phyloP scores from a whole-genome alignment of 2,113 vertebrate genomes.

The Ptilonorhynchus violaceus region DNA sequence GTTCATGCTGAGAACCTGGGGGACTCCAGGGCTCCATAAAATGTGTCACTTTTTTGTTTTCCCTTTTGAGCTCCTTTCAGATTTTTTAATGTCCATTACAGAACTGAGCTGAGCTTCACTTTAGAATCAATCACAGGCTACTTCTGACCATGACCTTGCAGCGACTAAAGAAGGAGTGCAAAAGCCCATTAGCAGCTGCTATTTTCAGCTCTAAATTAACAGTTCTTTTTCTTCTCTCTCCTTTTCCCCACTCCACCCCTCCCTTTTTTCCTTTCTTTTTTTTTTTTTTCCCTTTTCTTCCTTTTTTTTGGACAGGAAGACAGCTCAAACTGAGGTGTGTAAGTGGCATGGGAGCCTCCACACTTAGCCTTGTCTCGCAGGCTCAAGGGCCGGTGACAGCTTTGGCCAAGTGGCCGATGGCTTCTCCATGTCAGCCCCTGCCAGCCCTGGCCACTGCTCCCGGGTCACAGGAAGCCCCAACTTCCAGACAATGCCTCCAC shows the following conservation, averaged over 20 bases:
- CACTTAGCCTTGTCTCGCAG: not conserved
- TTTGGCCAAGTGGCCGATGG: slow-evolving; percentile 35
- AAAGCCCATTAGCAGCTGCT: slow-evolving; percentile 70
- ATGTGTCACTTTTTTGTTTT: slow-evolving; percentile 45
- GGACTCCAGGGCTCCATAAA: not conserved
- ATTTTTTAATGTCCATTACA: slow-evolving; percentile 46
- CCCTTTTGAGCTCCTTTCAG: not conserved
- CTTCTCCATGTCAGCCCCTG: not conserved
- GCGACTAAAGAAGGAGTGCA: slow-evolving; percentile 37
- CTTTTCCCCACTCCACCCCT: not conserved
- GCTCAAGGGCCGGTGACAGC: slow-evolving; percentile 6
- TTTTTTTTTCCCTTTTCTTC: not conserved
- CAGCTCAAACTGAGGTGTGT: slow-evolving; percentile 26
- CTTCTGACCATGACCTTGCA: slow-evolving; percentile 68
- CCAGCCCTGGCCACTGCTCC: not conserved
- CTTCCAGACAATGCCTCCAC: not conserved
- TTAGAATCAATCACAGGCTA: slow-evolving; percentile 66
- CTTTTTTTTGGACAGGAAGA: slow-evolving; percentile 55
- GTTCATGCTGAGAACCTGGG: not conserved
- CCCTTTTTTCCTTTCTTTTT: not conserved
- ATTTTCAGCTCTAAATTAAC: slow-evolving; percentile 65
- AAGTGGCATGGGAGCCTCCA: slow-evolving; percentile 10
- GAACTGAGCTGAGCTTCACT: slow-evolving; percentile 29
- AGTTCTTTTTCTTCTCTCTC: slow-evolving; percentile 5
- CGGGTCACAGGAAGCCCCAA: not conserved